phyloP scores from a whole-genome alignment of 2,113 vertebrate genomes.

The Potamarius usumacintae region DNA sequence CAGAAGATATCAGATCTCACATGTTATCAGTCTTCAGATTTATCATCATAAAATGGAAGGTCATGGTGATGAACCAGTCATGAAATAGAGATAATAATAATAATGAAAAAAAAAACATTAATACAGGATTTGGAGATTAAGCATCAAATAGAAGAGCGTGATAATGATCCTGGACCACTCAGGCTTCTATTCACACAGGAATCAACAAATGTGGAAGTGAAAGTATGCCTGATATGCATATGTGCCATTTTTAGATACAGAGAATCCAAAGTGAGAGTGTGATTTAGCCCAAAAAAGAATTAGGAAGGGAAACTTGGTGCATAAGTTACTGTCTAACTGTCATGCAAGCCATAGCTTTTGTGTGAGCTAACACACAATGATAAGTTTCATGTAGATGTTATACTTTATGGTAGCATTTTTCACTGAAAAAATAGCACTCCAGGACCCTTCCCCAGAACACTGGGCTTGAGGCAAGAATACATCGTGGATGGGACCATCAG shows the following conservation, averaged over 20 bases:
- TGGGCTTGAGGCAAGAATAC: not conserved
- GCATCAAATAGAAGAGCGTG: not conserved
- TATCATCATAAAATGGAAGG: slow-evolving; percentile 21
- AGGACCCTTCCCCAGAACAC: not conserved
- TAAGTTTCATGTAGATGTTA: not conserved
- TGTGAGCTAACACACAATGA: not conserved
- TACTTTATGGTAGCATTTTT: not conserved
- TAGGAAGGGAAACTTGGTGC: not conserved
- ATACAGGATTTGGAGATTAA: slow-evolving; percentile 16
- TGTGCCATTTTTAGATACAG: not conserved
- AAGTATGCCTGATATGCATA: slow-evolving; percentile 3
- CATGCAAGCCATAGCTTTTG: not conserved
- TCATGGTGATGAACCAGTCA: not conserved
- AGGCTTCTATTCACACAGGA: not conserved
- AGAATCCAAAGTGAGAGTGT: slow-evolving; percentile 13
- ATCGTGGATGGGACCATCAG: not conserved
- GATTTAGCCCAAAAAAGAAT: slow-evolving; percentile 2
- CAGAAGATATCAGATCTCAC: not conserved
- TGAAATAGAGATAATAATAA: not conserved
- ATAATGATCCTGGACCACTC: not conserved
- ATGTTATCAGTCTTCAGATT: slow-evolving; percentile 14
- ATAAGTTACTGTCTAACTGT: not conserved
- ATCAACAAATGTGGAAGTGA: slow-evolving; percentile 19
- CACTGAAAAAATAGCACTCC: not conserved
- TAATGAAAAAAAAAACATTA: not conserved